These are phyloP conservation scores for Ursus arctos DNA, from an alignment of 2,113 vertebrate genomes.

Conservation along the genomic window DNA sequence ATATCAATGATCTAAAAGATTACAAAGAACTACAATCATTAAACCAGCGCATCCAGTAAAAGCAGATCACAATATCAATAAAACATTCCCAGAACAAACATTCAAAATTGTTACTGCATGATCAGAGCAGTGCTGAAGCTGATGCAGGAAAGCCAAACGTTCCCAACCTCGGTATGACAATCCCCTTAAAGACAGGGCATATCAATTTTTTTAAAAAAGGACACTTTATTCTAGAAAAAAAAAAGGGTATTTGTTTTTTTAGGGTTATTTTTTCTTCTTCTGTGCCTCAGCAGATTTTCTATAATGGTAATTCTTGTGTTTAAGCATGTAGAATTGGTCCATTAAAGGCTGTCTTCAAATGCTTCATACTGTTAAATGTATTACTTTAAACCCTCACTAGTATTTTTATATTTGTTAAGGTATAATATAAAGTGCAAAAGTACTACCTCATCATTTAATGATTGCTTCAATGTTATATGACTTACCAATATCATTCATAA, in stretches of 20 bases:
- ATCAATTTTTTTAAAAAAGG: neutral
- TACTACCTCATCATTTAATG: neutral
- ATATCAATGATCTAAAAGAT: neutral
- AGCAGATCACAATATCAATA: neutral
- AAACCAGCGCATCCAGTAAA: neutral
- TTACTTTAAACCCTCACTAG: neutral
- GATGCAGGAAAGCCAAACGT: neutral
- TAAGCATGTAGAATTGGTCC: neutral
- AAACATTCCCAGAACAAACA: neutral
- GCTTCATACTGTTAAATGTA: neutral
- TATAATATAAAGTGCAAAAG: neutral
- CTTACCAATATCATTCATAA: neutral
- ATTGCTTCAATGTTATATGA: neutral
- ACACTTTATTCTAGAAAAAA: constrained; percentile 3
- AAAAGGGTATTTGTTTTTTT: no score
- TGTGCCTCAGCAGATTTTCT: neutral
- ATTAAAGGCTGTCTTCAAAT: neutral
- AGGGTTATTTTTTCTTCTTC: neutral
- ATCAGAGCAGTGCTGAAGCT: neutral
- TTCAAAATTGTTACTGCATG: neutral
- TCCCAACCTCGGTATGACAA: neutral
- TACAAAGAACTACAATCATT: neutral
- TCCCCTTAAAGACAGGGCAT: neutral
- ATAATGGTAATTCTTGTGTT: neutral
- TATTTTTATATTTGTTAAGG: neutral